Evolutionary conservation across 2,797 vertebrate species (phyloP).

Genomic region (Melanotaenia maccullochi): DNA sequence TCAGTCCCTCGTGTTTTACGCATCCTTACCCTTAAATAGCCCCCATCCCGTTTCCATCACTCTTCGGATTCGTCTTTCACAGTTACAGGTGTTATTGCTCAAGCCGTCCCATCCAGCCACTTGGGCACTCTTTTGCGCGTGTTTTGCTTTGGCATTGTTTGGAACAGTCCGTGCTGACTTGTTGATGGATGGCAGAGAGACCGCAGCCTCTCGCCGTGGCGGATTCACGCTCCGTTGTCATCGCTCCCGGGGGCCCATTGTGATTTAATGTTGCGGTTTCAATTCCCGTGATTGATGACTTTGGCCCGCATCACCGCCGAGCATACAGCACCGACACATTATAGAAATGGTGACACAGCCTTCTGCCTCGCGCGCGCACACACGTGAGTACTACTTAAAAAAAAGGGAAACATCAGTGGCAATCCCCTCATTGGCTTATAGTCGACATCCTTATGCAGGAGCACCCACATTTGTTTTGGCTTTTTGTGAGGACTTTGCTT

Average conservation of each 20-base stretch:
- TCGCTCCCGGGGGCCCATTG: constrained; percentile 53
- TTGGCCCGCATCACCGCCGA: constrained; percentile 46
- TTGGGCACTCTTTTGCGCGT: constrained; percentile 14
- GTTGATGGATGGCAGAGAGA: constrained; percentile 66
- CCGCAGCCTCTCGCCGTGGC: constrained; percentile 51
- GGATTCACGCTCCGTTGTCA: constrained; percentile 55
- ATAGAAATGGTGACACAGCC: constrained; percentile 54
- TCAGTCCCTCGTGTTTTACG: constrained; percentile 12
- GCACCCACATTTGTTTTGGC: neutral
- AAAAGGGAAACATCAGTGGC: neutral
- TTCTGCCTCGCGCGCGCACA: constrained; percentile 40
- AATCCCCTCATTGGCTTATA: constrained; percentile 5
- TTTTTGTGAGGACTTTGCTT: neutral
- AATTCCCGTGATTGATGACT: constrained; percentile 71
- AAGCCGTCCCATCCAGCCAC: neutral
- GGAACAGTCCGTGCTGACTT: constrained; percentile 49
- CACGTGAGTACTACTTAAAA: constrained; percentile 37
- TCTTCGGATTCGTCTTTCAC: neutral
- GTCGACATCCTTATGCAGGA: constrained; percentile 4
- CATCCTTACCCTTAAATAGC: constrained; percentile 9
- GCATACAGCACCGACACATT: constrained; percentile 34
- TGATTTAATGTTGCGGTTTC: constrained; percentile 71
- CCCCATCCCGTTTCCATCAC: neutral
- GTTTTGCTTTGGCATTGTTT: constrained; percentile 17
- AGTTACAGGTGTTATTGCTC: constrained; percentile 55